These are phyloP conservation scores for Astyanax mexicanus DNA, from an alignment of 2,797 vertebrate species.

Conservation along the genomic window DNA sequence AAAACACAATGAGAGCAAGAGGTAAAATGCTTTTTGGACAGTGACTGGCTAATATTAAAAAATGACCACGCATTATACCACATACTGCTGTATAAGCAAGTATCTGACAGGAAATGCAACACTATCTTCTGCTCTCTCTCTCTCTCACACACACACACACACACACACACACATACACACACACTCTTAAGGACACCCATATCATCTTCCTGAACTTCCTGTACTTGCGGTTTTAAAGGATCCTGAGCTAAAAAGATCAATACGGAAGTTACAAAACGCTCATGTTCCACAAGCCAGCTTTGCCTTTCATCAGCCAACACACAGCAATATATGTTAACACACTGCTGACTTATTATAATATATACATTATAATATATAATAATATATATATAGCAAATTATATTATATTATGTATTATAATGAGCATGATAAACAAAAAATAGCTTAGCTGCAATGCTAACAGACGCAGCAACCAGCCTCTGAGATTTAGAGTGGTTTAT, in stretches of 20 bases:
- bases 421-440: no score
- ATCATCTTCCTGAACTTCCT: slow-evolving; percentile 34
- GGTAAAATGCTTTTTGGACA: background rate
- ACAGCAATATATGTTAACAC: background rate
- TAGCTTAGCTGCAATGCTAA: no score
- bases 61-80: background rate
- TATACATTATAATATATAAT: no score
- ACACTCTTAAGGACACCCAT: slow-evolving; percentile 1
- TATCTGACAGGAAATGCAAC: slow-evolving; percentile 18
- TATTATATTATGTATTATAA: no score
- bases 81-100: slow-evolving; percentile 18
- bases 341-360: no score
- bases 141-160: slow-evolving; percentile 8
- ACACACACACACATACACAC: background rate
- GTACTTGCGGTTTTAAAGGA: slow-evolving; percentile 19
- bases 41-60: background rate
- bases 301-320: slow-evolving; percentile 8
- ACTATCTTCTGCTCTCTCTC: background rate
- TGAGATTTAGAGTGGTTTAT: no score
- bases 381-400: no score
- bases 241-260: slow-evolving; percentile 23
- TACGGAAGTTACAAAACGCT: slow-evolving; percentile 12
- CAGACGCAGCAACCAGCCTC: no score
- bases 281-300: background rate
- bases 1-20: background rate